Evolutionary conservation across 2,113 vertebrate genomes (phyloP), one percentile per base, ranked within the genome.

Genomic region (Heterocephalus glaber): DNA sequence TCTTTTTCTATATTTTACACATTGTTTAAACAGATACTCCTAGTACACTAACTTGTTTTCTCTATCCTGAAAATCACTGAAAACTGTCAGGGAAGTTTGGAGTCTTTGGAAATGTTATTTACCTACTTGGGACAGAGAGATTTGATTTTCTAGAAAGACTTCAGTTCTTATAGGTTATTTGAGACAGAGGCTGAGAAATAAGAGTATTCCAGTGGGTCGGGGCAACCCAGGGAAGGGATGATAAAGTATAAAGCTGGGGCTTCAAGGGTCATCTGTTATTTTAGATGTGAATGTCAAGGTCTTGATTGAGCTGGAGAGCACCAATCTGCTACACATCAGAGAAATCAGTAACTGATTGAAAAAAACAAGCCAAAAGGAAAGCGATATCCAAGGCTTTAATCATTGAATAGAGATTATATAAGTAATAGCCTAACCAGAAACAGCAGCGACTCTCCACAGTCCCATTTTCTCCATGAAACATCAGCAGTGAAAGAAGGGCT

Each of bases 171-270:
- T 0, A 1, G 0, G 0, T 9, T 65, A 30, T 88, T 58, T 89
- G 41, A 44, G 12, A 7, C n/a, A 28, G 38, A 52, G 24, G 1
- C 49, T 68, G 0, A 24, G 16, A 41, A 58, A 4, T 58, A 4
- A 33, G 1, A 3, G 0, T 7, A 58, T 24, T 84, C 24, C 7
- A 61, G 10, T 20, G 86, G 24, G 28, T 35, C 13, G 66, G 33
- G 38, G 13, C 1, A 1, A 16, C 4, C 26, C 1, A 22, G 35
- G 52, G 1, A 10, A 60, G 13, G 20, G 35, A 8, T 30, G 13
- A 22, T 66, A 7, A 63, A 11, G 24, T 33, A 17, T 33, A 26
- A 30, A 61, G 20, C 8, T 33, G 11, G 6, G 6, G 1, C 56
- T 56, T 41, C 1, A 12, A 82, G 87, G 5, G 17, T 61, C 26